Evolutionary conservation across 37 sponge, comb jelly and placozoan genomes (phyloP).

Genomic region (Chondrosia reniformis): DNA sequence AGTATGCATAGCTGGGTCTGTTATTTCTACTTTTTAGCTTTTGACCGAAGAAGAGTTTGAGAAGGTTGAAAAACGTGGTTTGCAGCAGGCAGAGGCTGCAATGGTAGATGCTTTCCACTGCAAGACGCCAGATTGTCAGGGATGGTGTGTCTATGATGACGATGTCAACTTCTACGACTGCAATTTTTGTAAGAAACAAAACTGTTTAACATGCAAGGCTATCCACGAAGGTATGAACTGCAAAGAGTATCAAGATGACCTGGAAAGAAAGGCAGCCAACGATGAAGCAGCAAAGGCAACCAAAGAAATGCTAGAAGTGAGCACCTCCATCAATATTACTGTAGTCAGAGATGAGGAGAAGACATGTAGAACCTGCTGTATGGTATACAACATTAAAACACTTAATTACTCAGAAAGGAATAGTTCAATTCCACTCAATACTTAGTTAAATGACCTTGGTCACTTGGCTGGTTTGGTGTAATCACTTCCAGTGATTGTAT

Average conservation of each 20-base stretch:
- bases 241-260: constrained; percentile 93
- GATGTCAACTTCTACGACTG: constrained; percentile 78
- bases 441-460: too few species aligned
- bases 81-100: constrained; percentile 69
- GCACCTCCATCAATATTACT: too few species aligned
- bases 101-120: constrained; percentile 78
- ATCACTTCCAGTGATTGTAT: background rate
- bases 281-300: constrained; percentile 86
- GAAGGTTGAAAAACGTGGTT: constrained; percentile 44
- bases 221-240: constrained; percentile 91
- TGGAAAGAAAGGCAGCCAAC: constrained; percentile 79
- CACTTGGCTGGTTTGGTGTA: too few species aligned
- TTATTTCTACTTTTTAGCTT: constrained; percentile 40
- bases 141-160: constrained; percentile 92
- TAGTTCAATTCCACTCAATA: too few species aligned
- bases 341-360: too few species aligned
- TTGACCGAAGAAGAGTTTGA: constrained; percentile 63
- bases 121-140: constrained; percentile 66
- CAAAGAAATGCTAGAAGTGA: constrained; percentile 84
- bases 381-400: too few species aligned
- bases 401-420: too few species aligned
- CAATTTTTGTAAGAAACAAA: constrained; percentile 51
- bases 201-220: constrained; percentile 79
- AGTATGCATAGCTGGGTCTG: too few species aligned
- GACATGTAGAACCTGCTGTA: too few species aligned